Evolutionary conservation across 2,797 vertebrate species (phyloP).

Genomic region (Anas bahamensis): DNA sequence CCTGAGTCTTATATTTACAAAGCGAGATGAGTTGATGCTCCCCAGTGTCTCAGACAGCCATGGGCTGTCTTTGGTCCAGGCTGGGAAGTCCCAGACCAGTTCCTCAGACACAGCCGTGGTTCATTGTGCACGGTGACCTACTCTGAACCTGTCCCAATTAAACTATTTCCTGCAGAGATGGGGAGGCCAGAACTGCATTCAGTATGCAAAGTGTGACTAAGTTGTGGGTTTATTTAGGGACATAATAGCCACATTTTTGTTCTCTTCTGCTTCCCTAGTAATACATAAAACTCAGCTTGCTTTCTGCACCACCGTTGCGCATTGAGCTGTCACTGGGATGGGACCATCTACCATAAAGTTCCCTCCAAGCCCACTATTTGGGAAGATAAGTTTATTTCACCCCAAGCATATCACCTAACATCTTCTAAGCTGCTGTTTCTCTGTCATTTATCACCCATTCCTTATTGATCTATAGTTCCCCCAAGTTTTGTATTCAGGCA

Average conservation of each 20-base stretch:
- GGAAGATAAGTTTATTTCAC: neutral
- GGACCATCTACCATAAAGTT: neutral
- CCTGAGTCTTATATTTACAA: neutral
- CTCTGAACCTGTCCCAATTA: neutral
- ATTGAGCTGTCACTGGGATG: neutral
- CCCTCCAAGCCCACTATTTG: neutral
- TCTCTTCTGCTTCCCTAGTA: neutral
- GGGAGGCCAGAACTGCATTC: neutral
- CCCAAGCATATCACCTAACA: neutral
- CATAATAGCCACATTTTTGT: neutral
- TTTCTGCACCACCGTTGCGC: neutral
- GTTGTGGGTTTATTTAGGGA: neutral
- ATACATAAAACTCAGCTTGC: neutral
- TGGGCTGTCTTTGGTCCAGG: neutral
- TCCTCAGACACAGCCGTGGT: neutral
- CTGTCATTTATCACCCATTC: neutral
- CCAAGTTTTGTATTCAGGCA: neutral
- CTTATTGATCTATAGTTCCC: neutral
- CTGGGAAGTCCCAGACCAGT: neutral
- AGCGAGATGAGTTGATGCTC: neutral
- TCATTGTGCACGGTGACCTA: neutral
- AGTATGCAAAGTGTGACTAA: neutral
- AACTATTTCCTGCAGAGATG: neutral
- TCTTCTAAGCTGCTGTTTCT: neutral
- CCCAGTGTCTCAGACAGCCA: neutral